Conservation (phyloP, 2,888 invertebrate species). For the Agrochola macilenta region DNA sequence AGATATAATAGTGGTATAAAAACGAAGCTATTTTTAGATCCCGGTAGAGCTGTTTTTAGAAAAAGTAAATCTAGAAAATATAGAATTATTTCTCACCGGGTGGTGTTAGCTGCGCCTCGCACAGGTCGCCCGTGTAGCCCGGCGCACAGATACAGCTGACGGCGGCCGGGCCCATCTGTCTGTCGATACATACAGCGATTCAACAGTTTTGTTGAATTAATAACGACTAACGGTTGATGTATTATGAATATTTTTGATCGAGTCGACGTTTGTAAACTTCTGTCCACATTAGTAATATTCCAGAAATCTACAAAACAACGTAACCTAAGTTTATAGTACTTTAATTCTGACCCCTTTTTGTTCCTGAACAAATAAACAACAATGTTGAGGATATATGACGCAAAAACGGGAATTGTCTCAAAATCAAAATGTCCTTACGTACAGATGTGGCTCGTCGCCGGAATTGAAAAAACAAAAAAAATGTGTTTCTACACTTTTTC, state of each 20-base stretch:
- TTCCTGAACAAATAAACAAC: conserved; percentile 45
- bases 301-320: neutral
- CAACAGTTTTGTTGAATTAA: neutral
- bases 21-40: too few species aligned
- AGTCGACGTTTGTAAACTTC: neutral
- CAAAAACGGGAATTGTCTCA: conserved; percentile 55
- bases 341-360: conserved; percentile 53
- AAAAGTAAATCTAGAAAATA: neutral
- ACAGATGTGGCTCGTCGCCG: conserved; percentile 22
- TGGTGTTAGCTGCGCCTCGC: conserved; percentile 91
- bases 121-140: conserved; percentile 93
- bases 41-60: too few species aligned
- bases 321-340: neutral
- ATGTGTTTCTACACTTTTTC: conserved; percentile 3
- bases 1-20: too few species aligned
- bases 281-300: too few species aligned
- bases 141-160: conserved; percentile 93
- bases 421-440: conserved; percentile 7
- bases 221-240: neutral
- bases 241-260: neutral
- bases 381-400: conserved; percentile 58
- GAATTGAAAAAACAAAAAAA: conserved; percentile 8
- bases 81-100: conserved; percentile 77
- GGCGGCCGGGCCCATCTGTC: conserved; percentile 94
- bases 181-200: conserved; percentile 74